Evolutionary conservation across 2,113 vertebrate species (phyloP).

Genomic region (Actenoides lindsayi): DNA sequence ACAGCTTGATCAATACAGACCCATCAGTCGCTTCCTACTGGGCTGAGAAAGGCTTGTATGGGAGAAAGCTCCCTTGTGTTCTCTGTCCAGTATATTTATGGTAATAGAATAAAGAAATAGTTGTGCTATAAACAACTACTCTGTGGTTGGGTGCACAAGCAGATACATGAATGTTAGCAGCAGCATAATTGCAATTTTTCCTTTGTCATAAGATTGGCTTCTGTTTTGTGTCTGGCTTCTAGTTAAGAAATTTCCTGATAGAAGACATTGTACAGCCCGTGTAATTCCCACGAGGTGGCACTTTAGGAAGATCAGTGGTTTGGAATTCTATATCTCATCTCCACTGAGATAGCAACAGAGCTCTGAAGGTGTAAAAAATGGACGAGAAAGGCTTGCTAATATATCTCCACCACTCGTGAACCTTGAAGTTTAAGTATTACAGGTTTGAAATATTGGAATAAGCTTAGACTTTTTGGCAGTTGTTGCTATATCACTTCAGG

Average conservation of each 20-base stretch:
- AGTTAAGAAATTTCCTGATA: slow-evolving; percentile 42
- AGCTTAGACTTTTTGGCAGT: background rate
- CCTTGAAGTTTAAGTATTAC: background rate
- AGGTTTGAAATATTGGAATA: background rate
- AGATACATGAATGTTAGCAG: background rate
- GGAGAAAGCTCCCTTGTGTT: background rate
- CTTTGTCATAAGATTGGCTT: slow-evolving; percentile 25
- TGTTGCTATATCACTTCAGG: background rate
- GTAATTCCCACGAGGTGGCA: background rate
- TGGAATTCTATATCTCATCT: background rate
- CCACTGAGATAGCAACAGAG: background rate
- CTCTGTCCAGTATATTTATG: background rate
- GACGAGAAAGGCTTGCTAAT: background rate
- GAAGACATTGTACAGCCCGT: slow-evolving; percentile 11
- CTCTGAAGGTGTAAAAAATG: slow-evolving; percentile 2
- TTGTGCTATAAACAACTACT: background rate
- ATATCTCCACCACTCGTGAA: background rate
- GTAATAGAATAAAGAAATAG: background rate
- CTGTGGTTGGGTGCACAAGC: background rate
- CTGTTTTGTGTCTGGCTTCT: slow-evolving; percentile 52
- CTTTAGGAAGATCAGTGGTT: background rate
- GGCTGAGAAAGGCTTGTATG: background rate
- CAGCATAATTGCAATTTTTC: slow-evolving; percentile 22
- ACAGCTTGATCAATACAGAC: background rate
- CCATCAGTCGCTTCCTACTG: background rate